Base-by-base conservation (phyloP, 2,888 invertebrate species). In the Drosophila crucigera region DNA sequence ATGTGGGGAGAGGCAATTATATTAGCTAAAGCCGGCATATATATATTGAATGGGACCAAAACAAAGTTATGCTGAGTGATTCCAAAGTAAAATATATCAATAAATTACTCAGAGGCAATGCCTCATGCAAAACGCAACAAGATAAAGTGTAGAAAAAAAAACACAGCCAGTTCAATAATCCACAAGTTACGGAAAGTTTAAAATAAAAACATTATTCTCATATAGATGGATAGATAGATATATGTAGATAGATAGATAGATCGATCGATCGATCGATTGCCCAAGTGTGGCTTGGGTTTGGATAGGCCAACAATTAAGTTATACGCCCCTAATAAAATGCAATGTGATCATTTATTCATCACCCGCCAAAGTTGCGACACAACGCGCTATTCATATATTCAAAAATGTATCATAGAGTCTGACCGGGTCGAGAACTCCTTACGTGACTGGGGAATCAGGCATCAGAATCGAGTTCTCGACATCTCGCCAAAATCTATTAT, bases 311-410 rank as follows among this genome's bases (percentile, higher is more conserved):
- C 75, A 73, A 89, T 89, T 80, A 90, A 90, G 80, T 85, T 90
- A 86, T 82, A 82, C 90, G 80, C 90, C 73, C 80, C 90, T 87
- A 91, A 92, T 86, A 82, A 91, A 80, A 92, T 91, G 90, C 92
- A 83, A 82, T 80, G 78, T 75, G 82, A 76, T 86, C 83, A 91
- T 91, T 91, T 92, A 93, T 92, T 91, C 91, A 91, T 85, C 84
- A 77, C 82, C 91, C 31, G 31, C 10, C 54, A 73, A 85, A 78
- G 74, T 90, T 86, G 84, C 82, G 79, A 73, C 78, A 85, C 54
- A 30, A n/a, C 59, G 47, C 73, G 77, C 87, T 92, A 92, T 93
- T 92, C 91, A 92, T 92, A 92, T 93, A 92, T 92, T 92, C 83
- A 91, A 90, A 91, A 92, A 90, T 91, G 91, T 84, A 89, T 91